Conservation (phyloP, 1,140 invertebrate genomes). For the Frieseomelitta varia region DNA sequence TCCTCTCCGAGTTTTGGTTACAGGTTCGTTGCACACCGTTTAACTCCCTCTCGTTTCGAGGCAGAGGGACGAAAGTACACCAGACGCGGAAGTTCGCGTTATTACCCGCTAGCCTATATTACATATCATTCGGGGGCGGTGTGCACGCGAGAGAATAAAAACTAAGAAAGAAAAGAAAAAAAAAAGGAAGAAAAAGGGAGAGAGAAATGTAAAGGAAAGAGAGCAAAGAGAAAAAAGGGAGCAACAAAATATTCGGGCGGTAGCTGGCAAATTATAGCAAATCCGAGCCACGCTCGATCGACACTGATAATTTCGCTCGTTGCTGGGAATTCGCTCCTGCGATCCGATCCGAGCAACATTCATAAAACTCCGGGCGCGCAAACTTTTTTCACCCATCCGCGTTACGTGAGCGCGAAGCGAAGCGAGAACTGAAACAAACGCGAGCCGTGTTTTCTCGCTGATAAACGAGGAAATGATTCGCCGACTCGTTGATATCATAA, state of each 20-base stretch:
- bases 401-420: neutral
- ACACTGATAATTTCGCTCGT: slow-evolving; percentile 17
- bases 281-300: neutral
- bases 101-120: slow-evolving; percentile 23
- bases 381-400: neutral
- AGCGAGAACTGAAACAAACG: neutral
- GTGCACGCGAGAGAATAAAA: neutral
- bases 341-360: neutral
- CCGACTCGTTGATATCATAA: neutral
- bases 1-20: neutral
- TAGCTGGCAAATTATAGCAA: neutral
- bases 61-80: neutral
- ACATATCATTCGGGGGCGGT: slow-evolving; percentile 3
- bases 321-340: neutral
- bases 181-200: too few species aligned
- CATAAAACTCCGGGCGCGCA: neutral
- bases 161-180: neutral
- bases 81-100: slow-evolving; percentile 21
- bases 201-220: neutral
- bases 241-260: neutral
- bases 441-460: neutral
- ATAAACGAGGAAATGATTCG: slow-evolving; percentile 10
- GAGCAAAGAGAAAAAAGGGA: neutral
- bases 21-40: slow-evolving; percentile 2
- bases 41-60: neutral